Evolutionary conservation across 1,140 invertebrate genomes (phyloP), one percentile per base, ranked within the genome.

Genomic region (Drosophila parvula): DNA sequence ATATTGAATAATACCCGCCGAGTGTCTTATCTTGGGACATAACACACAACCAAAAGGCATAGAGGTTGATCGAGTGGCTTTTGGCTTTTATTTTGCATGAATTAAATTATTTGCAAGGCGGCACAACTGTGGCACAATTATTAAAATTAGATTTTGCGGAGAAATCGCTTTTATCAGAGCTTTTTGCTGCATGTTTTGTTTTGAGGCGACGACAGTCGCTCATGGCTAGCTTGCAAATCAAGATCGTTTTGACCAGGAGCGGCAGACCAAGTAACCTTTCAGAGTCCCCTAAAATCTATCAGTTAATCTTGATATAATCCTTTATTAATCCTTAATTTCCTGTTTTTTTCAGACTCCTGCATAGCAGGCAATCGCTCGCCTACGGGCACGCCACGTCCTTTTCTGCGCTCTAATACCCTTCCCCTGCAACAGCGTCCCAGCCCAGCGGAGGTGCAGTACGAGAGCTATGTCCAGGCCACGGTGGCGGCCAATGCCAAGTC

Each of bases 401-500:
- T 90, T 36, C 65, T 81, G 57, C 84, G 88, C 44, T 80, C 90
- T 8, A 90, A 88, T 18, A 90, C 86, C 18, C 57, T 90, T 44
- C 90, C 90, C 0, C 7, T 91, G 38, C 90, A 91, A 14, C 90
- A 91, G 34, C 81, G 88, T 7, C 84, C 82, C 36, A 90, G 86
- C 45, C 81, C 90, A 0, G 90, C 86, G 4, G 90, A 91, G 60
- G 79, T 91, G n/a, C 86, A 91, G 34, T 91, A 91, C 67, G 90
- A 91, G 51, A 91, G 90, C 55, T 91, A 91, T 75, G 90, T 91
- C 27, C 79, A 89, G 64, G 90, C 90, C 38, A 83, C 90, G 18
- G 90, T 91, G 76, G 90, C 90, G 5, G 90, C 90, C 45, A 91
- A 91, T 75, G 90, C 90, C 61, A 91, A 91, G 62, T 91, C 90